phyloP scores from a whole-genome alignment of 1,140 invertebrate genomes.

The Trichonephila clavipes region DNA sequence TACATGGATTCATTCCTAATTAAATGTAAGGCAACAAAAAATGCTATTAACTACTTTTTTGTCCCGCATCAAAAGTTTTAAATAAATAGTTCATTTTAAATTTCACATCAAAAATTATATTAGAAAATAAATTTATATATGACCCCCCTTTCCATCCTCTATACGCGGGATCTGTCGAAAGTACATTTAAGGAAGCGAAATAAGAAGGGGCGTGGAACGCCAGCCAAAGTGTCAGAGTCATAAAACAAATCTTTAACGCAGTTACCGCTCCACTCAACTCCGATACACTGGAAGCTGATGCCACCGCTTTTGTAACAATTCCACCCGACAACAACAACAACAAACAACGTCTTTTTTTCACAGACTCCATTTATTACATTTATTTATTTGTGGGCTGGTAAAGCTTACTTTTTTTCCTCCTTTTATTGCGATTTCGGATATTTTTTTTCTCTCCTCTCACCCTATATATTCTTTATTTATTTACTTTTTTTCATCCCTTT shows the following conservation, averaged over 20 bases:
- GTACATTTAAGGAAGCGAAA: constrained; percentile 71
- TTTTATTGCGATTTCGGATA: constrained; percentile 47
- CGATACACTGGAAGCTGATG: constrained; percentile 72
- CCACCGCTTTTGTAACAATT: constrained; percentile 74
- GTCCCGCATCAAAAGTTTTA: too few species aligned
- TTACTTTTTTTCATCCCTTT: constrained; percentile 49
- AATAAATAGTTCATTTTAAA: not conserved
- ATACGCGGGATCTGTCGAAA: constrained; percentile 60
- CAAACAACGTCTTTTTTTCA: constrained; percentile 62
- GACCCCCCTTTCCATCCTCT: constrained; percentile 11
- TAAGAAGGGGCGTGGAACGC: constrained; percentile 63
- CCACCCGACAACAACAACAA: constrained; percentile 62
- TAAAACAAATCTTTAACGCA: constrained; percentile 77
- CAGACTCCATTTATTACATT: constrained; percentile 74
- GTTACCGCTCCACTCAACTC: constrained; percentile 75
- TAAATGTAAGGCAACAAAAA: too few species aligned
- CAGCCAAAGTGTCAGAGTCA: constrained; percentile 74
- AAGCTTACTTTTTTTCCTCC: not conserved
- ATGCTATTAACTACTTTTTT: too few species aligned
- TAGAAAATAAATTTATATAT: not conserved
- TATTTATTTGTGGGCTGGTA: constrained; percentile 72
- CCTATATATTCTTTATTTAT: not conserved
- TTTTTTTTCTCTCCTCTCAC: not conserved
- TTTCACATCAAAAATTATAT: not conserved
- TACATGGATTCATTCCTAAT: too few species aligned